These are phyloP conservation scores for Cephalophus harveyi DNA, from an alignment of 2,113 vertebrate species.

Conservation along the genomic window DNA sequence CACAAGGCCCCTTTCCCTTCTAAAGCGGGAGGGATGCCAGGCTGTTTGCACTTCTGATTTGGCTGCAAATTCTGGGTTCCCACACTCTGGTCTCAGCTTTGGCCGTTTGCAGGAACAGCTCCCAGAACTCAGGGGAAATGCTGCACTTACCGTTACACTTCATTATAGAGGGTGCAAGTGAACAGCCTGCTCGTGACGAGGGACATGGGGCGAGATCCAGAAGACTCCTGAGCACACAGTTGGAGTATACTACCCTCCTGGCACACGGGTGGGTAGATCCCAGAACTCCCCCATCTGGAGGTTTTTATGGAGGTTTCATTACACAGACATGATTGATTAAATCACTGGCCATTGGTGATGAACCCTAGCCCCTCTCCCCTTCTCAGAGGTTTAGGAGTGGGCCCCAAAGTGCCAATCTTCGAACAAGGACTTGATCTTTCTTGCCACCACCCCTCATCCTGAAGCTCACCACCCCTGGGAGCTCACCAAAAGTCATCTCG, in stretches of 20 bases:
- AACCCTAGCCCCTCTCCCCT: background rate
- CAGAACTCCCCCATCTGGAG: background rate
- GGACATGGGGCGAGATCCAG: background rate
- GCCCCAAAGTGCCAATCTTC: background rate
- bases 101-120: background rate
- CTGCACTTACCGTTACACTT: background rate
- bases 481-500: background rate
- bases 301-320: background rate
- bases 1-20: background rate
- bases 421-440: background rate
- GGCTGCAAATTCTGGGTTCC: background rate
- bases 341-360: background rate
- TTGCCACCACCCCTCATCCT: too few relatives aligned
- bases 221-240: accelerated
- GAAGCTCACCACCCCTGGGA: background rate
- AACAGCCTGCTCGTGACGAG: background rate
- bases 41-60: background rate
- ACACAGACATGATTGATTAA: background rate
- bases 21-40: background rate
- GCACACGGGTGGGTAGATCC: background rate
- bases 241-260: too few relatives aligned
- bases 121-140: background rate
- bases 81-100: background rate
- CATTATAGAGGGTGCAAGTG: background rate
- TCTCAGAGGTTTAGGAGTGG: background rate